phyloP scores from a whole-genome alignment of 2,113 vertebrate species.

The Lepus timidus region DNA sequence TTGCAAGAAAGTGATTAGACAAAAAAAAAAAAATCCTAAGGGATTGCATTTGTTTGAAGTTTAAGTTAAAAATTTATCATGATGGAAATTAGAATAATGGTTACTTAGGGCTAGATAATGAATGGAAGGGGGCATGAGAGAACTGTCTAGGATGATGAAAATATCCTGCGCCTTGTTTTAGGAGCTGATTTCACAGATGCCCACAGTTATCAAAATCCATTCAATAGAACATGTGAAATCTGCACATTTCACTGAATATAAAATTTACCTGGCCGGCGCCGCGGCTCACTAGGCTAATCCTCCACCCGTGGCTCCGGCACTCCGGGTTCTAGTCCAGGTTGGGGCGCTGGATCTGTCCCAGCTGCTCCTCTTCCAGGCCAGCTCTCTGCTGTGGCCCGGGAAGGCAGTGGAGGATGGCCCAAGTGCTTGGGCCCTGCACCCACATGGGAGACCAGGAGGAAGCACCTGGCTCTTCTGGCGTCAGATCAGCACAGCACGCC shows the following conservation, averaged over 20 bases:
- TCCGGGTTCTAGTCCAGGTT: too few species aligned
- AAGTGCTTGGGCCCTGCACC: too few species aligned
- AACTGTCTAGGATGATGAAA: neutral
- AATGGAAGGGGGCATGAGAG: neutral
- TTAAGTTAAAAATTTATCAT: neutral
- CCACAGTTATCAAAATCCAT: neutral
- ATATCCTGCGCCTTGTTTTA: neutral
- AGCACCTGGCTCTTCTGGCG: too few species aligned
- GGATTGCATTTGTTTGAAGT: neutral
- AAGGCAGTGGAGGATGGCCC: too few species aligned
- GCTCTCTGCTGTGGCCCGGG: too few species aligned
- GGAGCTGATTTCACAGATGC: neutral
- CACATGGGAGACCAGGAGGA: too few species aligned
- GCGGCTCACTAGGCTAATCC: too few species aligned
- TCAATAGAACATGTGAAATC: neutral
- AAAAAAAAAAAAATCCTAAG: neutral
- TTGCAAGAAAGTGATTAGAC: neutral
- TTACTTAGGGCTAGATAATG: neutral
- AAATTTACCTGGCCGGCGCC: neutral
- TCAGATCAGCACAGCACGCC: too few species aligned
- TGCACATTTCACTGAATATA: neutral
- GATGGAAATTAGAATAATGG: neutral
- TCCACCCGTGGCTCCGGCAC: too few species aligned
- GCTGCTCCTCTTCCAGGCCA: too few species aligned
- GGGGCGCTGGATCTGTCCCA: too few species aligned